Percentiles rank a stretch among this genome's conserved stretches.
Conservation (phyloP, 2,888 invertebrate species). For the Drosophila aldrichi region DNA sequence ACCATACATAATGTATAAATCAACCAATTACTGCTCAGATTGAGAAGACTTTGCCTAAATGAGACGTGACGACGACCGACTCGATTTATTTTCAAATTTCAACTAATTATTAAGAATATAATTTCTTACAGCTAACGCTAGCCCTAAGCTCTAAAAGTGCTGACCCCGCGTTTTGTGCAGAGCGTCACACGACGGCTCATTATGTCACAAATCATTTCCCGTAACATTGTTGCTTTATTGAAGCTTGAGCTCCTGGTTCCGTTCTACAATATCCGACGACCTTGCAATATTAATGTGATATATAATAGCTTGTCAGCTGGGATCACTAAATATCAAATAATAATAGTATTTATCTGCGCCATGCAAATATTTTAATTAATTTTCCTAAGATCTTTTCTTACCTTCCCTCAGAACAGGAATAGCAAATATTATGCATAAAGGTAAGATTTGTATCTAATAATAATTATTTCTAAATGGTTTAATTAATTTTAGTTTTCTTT, state of each 20-base stretch:
- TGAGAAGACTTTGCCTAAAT: background rate
- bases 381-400: too few relatives aligned
- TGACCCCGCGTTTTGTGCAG: background rate
- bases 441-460: too few relatives aligned
- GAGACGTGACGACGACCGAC: background rate
- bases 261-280: background rate
- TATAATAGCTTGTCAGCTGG: too few relatives aligned
- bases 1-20: background rate
- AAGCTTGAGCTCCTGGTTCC: background rate
- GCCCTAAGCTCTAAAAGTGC: background rate
- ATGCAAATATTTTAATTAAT: too few relatives aligned
- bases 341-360: too few relatives aligned
- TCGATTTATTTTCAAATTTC: background rate
- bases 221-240: background rate
- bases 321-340: too few relatives aligned
- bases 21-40: background rate
- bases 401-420: too few relatives aligned
- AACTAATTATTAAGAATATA: background rate
- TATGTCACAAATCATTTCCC: background rate
- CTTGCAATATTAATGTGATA: too few relatives aligned
- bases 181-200: background rate
- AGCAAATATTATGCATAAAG: too few relatives aligned
- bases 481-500: too few relatives aligned
- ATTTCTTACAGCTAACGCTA: background rate
- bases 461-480: too few relatives aligned